A percentile compares a stretch with the other conserved stretches of the same genome.
phyloP scores from a whole-genome alignment of 2,797 vertebrate species.

The Gymnothorax javanicus region DNA sequence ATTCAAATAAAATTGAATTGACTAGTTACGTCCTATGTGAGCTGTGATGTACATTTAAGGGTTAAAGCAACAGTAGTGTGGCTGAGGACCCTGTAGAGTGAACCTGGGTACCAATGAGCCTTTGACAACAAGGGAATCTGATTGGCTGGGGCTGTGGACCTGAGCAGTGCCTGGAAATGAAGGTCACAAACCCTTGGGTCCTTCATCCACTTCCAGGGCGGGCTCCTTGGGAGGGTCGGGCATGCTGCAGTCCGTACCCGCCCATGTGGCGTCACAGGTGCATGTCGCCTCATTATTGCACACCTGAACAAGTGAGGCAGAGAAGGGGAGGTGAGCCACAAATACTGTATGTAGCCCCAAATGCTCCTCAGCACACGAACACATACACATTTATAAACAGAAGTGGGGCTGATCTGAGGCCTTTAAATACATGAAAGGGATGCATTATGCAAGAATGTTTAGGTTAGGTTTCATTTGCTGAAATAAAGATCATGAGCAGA shows the following conservation, averaged over 20 bases:
- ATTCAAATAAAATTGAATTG: too few relatives aligned
- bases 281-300: conserved; percentile 88
- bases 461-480: too few relatives aligned
- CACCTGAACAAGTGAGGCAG: conserved; percentile 64
- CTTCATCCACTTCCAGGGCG: conserved; percentile 73
- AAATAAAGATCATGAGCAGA: too few relatives aligned
- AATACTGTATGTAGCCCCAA: background rate
- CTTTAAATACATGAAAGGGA: too few relatives aligned
- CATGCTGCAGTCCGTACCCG: conserved; percentile 88
- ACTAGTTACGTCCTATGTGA: background rate
- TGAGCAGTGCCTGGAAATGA: conserved; percentile 35
- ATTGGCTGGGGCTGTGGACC: conserved; percentile 7
- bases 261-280: conserved; percentile 83
- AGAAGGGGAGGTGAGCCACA: background rate
- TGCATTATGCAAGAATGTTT: too few relatives aligned
- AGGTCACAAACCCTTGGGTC: conserved; percentile 87
- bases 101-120: background rate
- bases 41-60: background rate
- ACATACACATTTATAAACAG: background rate
- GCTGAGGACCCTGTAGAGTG: conserved; percentile 3
- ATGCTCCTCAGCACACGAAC: background rate
- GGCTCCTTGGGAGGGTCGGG: conserved; percentile 77
- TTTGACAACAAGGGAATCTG: background rate
- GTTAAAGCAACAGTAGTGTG: conserved; percentile 9
- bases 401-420: too few relatives aligned